phyloP scores from a whole-genome alignment of 1,140 invertebrate genomes.

The Samia ricini region DNA sequence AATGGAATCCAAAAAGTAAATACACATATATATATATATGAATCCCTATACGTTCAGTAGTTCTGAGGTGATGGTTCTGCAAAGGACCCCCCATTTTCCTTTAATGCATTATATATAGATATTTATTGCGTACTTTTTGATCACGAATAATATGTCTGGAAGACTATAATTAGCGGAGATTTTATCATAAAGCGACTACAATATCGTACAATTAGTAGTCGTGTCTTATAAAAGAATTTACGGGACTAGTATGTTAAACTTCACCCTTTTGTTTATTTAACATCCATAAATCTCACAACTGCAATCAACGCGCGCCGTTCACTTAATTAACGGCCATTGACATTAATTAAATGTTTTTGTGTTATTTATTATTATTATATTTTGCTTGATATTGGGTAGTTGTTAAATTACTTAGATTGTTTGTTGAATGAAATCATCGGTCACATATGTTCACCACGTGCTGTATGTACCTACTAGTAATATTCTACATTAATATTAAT shows the following conservation, averaged over 20 bases:
- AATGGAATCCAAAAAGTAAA: no score
- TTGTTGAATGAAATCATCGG: not conserved
- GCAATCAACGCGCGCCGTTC: conserved; percentile 33
- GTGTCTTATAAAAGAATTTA: conserved; percentile 65
- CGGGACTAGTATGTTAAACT: conserved; percentile 34
- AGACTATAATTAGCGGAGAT: conserved; percentile 26
- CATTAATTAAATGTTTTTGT: conserved; percentile 26
- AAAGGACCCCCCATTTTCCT: no score
- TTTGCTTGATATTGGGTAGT: not conserved
- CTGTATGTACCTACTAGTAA: not conserved
- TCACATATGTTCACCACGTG: not conserved
- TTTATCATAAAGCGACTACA: conserved; percentile 39
- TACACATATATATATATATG: no score
- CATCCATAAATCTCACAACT: conserved; percentile 51
- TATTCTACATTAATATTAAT: not conserved
- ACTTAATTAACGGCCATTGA: conserved; percentile 44
- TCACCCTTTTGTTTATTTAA: conserved; percentile 52
- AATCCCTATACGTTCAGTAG: no score
- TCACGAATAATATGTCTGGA: not conserved
- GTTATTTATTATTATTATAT: not conserved
- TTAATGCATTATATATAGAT: no score
- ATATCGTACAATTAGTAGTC: conserved; percentile 31
- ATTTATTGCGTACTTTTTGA: no score
- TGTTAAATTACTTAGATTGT: not conserved
- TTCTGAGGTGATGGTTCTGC: no score